Evolutionary conservation across 2,797 vertebrate genomes (phyloP), one percentile per base, ranked within the genome.

Genomic region (Chelonia mydas): DNA sequence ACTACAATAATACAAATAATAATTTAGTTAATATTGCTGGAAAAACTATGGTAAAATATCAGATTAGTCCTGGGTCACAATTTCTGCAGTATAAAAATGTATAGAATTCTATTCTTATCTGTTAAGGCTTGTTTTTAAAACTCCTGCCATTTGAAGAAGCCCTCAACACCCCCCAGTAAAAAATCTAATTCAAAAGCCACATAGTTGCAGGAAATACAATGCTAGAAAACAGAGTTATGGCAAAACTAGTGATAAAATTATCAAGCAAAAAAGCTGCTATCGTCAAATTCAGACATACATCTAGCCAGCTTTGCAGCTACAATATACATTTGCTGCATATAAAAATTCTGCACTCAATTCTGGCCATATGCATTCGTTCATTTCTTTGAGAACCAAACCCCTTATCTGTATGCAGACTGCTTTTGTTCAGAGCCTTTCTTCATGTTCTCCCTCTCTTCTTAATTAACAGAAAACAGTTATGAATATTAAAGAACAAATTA

Each of bases 401-500:
- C 95, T 95, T 97, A 98, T 98, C 95, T 96, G 94, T 94, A 97
- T 97, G 96, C 96, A 96, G 81, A 65, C 81, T 97, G 94, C 94
- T 96, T 97, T 97, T 84, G 96, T 98, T 96, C 23, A 7, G 65
- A 81, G 54, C 76, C 92, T 97, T 96, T 98, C 97, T 97, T 98
- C 94, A 94, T 93, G 96, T 97, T 97, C 93, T 97, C 96, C 37
- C n/a, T 97, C 92, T 96, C 97, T 97, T 97, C 97, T 98, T 98
- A 98, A 98, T 98, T 98, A 98, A 98, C 86, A 97, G 97, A 94
- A 98, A 97, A 87, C 89, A 97, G 94, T 94, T 98, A 97, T 98
- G 98, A 98, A 98, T 98, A 98, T 98, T 98, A 97, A 98, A 97
- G 96, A 97, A 97, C 95, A 98, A 98, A 98, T 98, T 98, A 98